Conservation (phyloP, 2,888 invertebrate species). For the Meteorus cinctellus region DNA sequence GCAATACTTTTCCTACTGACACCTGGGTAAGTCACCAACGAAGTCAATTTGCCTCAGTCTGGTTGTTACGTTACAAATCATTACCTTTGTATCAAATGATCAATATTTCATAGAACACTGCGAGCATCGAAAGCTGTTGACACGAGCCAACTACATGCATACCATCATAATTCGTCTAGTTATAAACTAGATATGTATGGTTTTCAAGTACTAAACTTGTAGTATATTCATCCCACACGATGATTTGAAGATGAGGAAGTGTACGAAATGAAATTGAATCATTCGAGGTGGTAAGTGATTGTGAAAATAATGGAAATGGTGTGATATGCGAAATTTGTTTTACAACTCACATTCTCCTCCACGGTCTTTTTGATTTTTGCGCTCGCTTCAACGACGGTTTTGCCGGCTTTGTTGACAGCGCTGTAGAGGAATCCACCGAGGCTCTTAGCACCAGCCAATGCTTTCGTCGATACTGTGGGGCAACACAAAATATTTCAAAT, state of each 20-base stretch:
- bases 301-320: not conserved
- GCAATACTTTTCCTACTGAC: not conserved
- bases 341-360: conserved; percentile 90
- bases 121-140: conserved; percentile 8
- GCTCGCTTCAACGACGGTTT: conserved; percentile 91
- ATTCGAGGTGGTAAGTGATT: not conserved
- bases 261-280: conserved; percentile 6
- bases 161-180: conserved; percentile 2
- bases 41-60: conserved; percentile 2
- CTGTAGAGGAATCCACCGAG: conserved; percentile 95
- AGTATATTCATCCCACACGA: not conserved
- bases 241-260: not conserved
- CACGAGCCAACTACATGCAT: conserved; percentile 18
- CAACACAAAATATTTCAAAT: conserved; percentile 36
- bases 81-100: not conserved
- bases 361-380: conserved; percentile 96
- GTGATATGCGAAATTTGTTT: not conserved
- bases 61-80: not conserved
- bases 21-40: not conserved
- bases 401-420: conserved; percentile 96
- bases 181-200: not conserved
- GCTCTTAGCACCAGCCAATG: conserved; percentile 91
- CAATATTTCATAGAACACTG: conserved; percentile 11
- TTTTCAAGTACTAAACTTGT: conserved; percentile 21
- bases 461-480: conserved; percentile 87